Conservation (phyloP, 2,113 vertebrate species). For the Platycercus adscitus region DNA sequence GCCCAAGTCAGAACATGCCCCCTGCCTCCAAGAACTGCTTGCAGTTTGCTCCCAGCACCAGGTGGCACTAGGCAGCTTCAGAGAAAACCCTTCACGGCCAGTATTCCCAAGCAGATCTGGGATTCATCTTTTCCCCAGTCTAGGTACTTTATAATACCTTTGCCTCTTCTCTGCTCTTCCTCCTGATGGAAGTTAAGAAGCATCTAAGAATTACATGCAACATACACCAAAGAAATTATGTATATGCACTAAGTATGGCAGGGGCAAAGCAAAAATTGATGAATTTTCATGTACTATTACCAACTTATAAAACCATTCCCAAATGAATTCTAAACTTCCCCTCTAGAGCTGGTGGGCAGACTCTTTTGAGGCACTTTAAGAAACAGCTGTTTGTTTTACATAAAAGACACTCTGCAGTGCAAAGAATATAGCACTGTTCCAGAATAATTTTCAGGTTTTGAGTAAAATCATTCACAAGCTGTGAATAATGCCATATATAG, state of each 20-base stretch:
- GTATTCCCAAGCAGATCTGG: not conserved
- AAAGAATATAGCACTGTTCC: not conserved
- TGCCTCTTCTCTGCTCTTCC: constrained; percentile 27
- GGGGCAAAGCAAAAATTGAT: not conserved
- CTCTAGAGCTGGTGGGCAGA: not conserved
- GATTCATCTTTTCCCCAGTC: not conserved
- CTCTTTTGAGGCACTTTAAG: not conserved
- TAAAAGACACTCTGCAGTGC: not conserved
- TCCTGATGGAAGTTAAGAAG: constrained; percentile 32
- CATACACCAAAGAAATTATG: not conserved
- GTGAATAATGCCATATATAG: not conserved
- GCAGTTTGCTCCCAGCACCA: constrained; percentile 35
- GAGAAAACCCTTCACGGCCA: not conserved
- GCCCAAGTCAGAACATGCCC: not conserved
- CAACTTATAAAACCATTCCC: not conserved
- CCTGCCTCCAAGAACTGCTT: not conserved
- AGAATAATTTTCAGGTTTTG: not conserved
- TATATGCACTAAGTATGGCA: not conserved
- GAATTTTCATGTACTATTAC: not conserved
- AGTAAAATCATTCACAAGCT: not conserved
- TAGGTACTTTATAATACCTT: constrained; percentile 13
- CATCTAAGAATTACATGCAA: not conserved
- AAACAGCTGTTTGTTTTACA: not conserved
- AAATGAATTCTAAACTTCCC: not conserved
- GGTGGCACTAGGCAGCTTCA: constrained; percentile 46